Base-by-base conservation (phyloP, 2,888 invertebrate genomes). In the Ectemnius lituratus region DNA sequence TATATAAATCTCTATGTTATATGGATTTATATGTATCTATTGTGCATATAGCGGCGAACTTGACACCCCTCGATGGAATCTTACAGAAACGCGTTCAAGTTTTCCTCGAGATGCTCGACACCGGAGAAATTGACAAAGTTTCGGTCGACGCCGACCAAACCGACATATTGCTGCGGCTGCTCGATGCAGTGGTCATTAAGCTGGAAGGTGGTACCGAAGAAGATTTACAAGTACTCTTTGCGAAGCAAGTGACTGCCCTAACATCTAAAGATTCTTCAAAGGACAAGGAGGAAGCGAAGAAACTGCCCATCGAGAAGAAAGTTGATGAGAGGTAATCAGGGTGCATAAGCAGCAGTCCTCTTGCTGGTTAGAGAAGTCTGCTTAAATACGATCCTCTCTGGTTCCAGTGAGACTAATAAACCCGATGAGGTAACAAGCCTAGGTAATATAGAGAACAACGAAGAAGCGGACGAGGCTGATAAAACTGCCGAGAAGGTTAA, bases 101-200 rank as follows among this genome's bases (percentile, higher is more conserved):
- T 0, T 99, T 98, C 90, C 91, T 96, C 86, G 97, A 98, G 77
- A 92, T 99, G 78, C 91, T 99, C 63, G 94, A 95, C 1, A 92
- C 92, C 52, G 95, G 94, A 2, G 94, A 94, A 82, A 92, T 99
- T 61, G 95, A 96, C 73, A 94, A 93, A 81, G 94, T 97, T 0
- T 93, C 95, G 1, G 94, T 99, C 0, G 99, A 99, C 89, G 95
- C 96, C 52, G 96, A 96, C 68, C 96, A 97, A 90, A 94, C 95
- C 0, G 96, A 96, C 67, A 94, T 95, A 70, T 92, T 99, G 65
- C 94, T 99, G 62, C 95, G 96, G 82, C 92, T 99, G 11, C 93
- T 99, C 72, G 99, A 99, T 91, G 97, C 98, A 68, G 98, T 98
- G 57, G 99, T 99, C 5, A 98, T 99, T 77, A 97, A 97, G 90